These are phyloP conservation scores for Mythimna albipuncta DNA, from an alignment of 2,888 invertebrate genomes.

Conservation along the genomic window DNA sequence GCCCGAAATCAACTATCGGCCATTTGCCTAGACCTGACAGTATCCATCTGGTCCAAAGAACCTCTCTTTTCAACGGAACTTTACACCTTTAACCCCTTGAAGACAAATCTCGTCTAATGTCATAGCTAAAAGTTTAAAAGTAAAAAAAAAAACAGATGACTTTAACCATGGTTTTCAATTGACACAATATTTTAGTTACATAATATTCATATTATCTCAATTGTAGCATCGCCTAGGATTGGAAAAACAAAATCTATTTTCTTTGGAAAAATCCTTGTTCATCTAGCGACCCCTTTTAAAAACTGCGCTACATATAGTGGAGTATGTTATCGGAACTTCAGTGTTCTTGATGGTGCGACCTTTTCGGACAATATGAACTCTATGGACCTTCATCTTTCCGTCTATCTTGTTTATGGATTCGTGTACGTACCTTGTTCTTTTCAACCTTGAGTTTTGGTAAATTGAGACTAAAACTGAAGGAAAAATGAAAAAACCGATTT, in stretches of 20 bases:
- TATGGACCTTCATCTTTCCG: slow-evolving; percentile 38
- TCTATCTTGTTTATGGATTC: slow-evolving; percentile 15
- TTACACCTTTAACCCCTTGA: too few species aligned
- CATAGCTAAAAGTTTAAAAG: too few species aligned
- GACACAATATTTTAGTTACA: neutral
- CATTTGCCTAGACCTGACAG: too few species aligned
- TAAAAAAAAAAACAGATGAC: too few species aligned
- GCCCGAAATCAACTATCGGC: too few species aligned
- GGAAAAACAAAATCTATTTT: neutral
- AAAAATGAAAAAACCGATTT: neutral
- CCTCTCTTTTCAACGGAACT: too few species aligned
- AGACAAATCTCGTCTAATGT: too few species aligned
- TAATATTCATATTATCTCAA: too few species aligned
- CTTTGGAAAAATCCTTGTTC: slow-evolving; percentile 43
- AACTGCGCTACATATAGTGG: slow-evolving; percentile 35
- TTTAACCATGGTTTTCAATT: neutral
- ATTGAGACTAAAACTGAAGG: slow-evolving; percentile 32
- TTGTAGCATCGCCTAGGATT: neutral
- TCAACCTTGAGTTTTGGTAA: slow-evolving; percentile 27
- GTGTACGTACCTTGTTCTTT: slow-evolving; percentile 18
- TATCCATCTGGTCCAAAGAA: too few species aligned
- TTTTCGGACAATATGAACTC: slow-evolving; percentile 40
- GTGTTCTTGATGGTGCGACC: slow-evolving; percentile 44
- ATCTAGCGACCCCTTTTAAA: slow-evolving; percentile 16
- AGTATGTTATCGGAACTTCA: slow-evolving; percentile 23